Percentiles rank a stretch among this genome's conserved stretches.
Evolutionary conservation across 2,113 vertebrate species (phyloP).

Genomic region (Felis chaus): DNA sequence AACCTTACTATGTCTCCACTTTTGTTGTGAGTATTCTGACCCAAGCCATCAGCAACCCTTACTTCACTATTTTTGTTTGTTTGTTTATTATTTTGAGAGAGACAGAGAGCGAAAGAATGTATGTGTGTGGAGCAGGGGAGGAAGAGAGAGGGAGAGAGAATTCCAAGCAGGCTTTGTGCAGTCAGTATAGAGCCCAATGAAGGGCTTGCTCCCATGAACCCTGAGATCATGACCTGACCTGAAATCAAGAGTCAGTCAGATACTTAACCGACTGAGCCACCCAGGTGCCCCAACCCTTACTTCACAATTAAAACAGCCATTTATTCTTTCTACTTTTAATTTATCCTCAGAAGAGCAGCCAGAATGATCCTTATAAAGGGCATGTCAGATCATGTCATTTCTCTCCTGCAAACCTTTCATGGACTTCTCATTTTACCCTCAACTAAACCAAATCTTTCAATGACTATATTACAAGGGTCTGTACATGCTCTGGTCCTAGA

Average conservation of each 20-base stretch:
- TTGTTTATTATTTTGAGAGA: no score
- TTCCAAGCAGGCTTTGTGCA: no score
- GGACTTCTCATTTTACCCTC: neutral
- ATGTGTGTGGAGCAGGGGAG: no score
- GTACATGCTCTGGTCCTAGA: neutral
- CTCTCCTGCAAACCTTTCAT: neutral
- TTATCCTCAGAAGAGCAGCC: neutral
- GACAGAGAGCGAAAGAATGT: no score
- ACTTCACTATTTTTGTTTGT: neutral
- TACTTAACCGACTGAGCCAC: no score
- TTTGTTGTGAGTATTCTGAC: neutral
- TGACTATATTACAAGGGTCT: neutral
- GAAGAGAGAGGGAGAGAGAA: no score
- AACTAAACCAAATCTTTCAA: neutral
- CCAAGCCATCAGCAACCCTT: neutral
- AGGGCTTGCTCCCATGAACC: no score
- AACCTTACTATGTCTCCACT: neutral
- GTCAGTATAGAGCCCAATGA: no score
- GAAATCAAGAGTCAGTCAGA: no score
- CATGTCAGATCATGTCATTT: neutral
- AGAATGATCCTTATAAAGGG: neutral
- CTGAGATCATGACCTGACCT: no score
- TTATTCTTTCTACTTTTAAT: neutral
- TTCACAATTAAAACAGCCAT: neutral
- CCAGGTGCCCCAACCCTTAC: neutral